Percentiles rank a stretch among this genome's conserved stretches.
These are phyloP conservation scores for Trigoniulus corallinus DNA, from an alignment of 1,140 invertebrate species.

Conservation along the genomic window DNA sequence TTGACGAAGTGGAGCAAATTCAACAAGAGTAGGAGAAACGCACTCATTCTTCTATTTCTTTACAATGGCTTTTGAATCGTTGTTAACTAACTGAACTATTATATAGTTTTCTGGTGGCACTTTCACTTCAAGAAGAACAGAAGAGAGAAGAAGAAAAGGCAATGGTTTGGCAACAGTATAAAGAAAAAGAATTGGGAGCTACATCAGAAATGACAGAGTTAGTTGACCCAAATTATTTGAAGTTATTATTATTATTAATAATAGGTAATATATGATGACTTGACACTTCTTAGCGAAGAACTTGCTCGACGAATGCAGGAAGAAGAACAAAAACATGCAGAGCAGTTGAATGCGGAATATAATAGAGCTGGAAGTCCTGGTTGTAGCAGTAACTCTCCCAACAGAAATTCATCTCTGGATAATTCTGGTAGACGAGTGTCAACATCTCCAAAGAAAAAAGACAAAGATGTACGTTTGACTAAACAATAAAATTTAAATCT, in stretches of 20 bases:
- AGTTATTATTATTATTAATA: neutral
- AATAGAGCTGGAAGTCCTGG: neutral
- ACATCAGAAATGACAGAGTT: slow-evolving; percentile 22
- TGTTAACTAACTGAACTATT: neutral
- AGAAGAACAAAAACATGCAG: slow-evolving; percentile 23
- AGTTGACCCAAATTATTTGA: slow-evolving; percentile 11
- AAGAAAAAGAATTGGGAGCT: slow-evolving; percentile 18
- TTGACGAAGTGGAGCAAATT: slow-evolving; percentile 30
- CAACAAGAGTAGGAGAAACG: slow-evolving; percentile 39
- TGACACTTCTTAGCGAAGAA: slow-evolving; percentile 22
- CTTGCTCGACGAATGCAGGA: slow-evolving; percentile 29
- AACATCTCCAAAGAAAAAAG: no score
- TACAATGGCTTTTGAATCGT: neutral
- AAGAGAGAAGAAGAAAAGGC: slow-evolving; percentile 20
- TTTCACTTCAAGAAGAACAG: slow-evolving; percentile 31
- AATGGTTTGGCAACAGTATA: slow-evolving; percentile 20
- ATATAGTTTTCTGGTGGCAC: slow-evolving; percentile 29
- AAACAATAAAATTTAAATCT: no score
- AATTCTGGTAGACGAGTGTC: no score
- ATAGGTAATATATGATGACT: neutral
- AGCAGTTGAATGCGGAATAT: slow-evolving; percentile 1
- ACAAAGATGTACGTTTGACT: no score
- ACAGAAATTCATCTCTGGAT: no score
- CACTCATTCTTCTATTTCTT: slow-evolving; percentile 13
- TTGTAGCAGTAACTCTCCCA: neutral